Evolutionary conservation across 1,140 invertebrate genomes (phyloP).

Genomic region (Danaus melanippus): DNA sequence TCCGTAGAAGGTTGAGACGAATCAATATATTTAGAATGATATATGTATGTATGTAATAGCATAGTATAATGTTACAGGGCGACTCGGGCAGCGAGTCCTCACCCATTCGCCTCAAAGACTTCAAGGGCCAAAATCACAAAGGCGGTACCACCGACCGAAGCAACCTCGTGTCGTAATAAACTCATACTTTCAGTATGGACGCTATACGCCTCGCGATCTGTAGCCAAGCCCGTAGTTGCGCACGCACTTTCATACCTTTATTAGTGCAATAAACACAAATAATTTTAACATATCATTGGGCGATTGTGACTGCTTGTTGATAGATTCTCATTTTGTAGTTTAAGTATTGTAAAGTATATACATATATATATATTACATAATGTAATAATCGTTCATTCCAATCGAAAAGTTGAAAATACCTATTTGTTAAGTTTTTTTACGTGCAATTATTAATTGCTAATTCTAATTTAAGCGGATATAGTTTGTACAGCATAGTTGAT

Average conservation of each 20-base stretch:
- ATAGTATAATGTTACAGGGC: constrained; percentile 43
- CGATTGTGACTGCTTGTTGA: constrained; percentile 73
- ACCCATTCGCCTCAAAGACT: constrained; percentile 66
- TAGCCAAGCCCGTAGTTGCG: constrained; percentile 18
- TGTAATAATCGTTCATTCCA: constrained; percentile 71
- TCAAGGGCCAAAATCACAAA: constrained; percentile 63
- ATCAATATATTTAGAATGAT: no score
- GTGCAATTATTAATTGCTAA: constrained; percentile 73
- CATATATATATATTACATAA: constrained; percentile 54
- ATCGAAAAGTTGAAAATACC: constrained; percentile 68
- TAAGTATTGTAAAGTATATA: constrained; percentile 62
- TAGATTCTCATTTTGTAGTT: constrained; percentile 66
- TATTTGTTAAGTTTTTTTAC: constrained; percentile 72
- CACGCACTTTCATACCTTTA: constrained; percentile 30
- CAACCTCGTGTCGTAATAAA: constrained; percentile 48
- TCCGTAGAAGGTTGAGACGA: no score
- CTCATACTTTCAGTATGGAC: no score
- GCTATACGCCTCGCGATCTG: no score
- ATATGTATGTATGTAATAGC: no score
- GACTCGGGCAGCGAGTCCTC: constrained; percentile 71
- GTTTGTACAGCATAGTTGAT: constrained; percentile 71
- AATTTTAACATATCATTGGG: constrained; percentile 73
- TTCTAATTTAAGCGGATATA: constrained; percentile 69
- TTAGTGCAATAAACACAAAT: constrained; percentile 58
- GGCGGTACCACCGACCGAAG: constrained; percentile 43